Conservation (phyloP, 92 coral and sea anemone genomes). For the Siderastrea siderea region DNA sequence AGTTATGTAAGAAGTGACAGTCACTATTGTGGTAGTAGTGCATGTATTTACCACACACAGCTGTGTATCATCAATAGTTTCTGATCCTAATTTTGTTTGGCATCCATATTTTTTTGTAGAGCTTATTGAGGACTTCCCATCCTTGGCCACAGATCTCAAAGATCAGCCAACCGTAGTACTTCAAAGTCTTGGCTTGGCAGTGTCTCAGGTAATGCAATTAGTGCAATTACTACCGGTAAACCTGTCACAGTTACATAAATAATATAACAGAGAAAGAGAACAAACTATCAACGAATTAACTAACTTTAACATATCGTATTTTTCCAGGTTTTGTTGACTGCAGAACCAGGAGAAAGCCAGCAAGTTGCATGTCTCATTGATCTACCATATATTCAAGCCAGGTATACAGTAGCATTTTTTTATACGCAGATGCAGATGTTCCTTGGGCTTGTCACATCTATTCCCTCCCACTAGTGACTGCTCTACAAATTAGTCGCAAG, state of each 20-base stretch:
- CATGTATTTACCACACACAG: too few relatives aligned
- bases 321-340: conserved; percentile 60
- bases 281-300: too few relatives aligned
- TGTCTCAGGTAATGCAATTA: conserved; percentile 80
- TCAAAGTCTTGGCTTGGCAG: conserved; percentile 89
- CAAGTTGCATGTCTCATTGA: conserved; percentile 68
- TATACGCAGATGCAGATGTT: too few relatives aligned
- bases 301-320: neutral
- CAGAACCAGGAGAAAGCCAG: conserved; percentile 47
- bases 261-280: too few relatives aligned
- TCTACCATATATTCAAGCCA: conserved; percentile 79
- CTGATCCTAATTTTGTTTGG: neutral
- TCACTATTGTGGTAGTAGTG: too few relatives aligned
- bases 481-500: too few relatives aligned
- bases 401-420: conserved; percentile 19
- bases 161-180: conserved; percentile 84
- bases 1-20: too few relatives aligned
- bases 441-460: too few relatives aligned
- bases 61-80: neutral
- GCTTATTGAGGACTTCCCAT: conserved; percentile 70
- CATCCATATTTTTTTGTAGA: neutral
- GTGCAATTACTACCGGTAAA: too few relatives aligned
- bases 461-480: too few relatives aligned
- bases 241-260: too few relatives aligned
- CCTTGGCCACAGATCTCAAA: conserved; percentile 78